phyloP scores from a whole-genome alignment of 2,888 invertebrate species.

The Drosophila conformis region DNA sequence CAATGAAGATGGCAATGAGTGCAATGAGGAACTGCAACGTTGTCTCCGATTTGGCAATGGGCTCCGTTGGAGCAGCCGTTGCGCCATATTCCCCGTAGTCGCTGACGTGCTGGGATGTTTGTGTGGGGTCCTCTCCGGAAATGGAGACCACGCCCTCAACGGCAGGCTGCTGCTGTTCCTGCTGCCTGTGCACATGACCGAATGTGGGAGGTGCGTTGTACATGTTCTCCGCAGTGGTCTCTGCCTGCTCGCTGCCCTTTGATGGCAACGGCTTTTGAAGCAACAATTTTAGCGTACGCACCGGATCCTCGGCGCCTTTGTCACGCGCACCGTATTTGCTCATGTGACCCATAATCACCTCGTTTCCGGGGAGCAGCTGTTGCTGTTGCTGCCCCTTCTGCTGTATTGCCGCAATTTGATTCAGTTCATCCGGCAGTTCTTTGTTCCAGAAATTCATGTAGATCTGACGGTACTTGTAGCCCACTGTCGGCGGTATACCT shows the following conservation, averaged over 20 bases:
- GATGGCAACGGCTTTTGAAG: constrained; percentile 78
- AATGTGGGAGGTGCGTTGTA: constrained; percentile 84
- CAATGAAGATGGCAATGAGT: constrained; percentile 89
- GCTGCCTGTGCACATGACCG: constrained; percentile 68
- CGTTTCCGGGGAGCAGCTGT: constrained; percentile 59
- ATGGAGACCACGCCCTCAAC: constrained; percentile 11
- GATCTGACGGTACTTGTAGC: constrained; percentile 90
- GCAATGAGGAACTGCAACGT: constrained; percentile 88
- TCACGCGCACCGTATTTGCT: constrained; percentile 84
- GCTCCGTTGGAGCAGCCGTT: constrained; percentile 46
- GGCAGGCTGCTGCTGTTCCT: constrained; percentile 34
- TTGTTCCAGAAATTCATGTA: constrained; percentile 95
- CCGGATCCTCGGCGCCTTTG: constrained; percentile 83
- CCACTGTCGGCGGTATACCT: constrained; percentile 91
- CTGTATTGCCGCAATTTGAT: constrained; percentile 84
- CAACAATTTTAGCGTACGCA: constrained; percentile 82
- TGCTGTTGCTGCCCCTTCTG: constrained; percentile 76
- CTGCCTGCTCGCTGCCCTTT: constrained; percentile 50
- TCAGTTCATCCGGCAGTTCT: constrained; percentile 90
- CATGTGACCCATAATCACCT: constrained; percentile 84
- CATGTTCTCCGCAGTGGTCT: constrained; percentile 82
- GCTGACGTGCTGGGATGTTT: constrained; percentile 18
- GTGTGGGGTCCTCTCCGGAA: constrained; percentile 41
- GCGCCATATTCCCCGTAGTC: constrained; percentile 39
- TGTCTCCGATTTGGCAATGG: constrained; percentile 87